Evolutionary conservation across 2,888 invertebrate genomes (phyloP).

Genomic region (Eledona agricola): DNA sequence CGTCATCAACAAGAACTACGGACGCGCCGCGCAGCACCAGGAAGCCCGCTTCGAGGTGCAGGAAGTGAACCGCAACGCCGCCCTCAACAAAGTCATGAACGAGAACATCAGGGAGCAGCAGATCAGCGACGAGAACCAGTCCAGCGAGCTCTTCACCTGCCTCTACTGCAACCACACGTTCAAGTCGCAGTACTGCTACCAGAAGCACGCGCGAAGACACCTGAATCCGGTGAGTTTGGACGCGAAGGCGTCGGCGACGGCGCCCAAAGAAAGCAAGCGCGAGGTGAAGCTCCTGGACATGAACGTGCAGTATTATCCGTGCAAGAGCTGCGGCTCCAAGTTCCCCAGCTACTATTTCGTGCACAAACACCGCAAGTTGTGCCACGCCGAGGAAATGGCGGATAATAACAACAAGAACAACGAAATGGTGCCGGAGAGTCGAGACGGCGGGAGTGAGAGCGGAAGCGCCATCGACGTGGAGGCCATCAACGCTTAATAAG

Average conservation of each 20-base stretch:
- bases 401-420: slow-evolving; percentile 59
- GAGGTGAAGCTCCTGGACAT: slow-evolving; percentile 76
- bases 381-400: slow-evolving; percentile 75
- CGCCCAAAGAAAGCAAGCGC: slow-evolving; percentile 58
- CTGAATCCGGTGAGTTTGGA: slow-evolving; percentile 69
- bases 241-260: slow-evolving; percentile 45
- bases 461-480: slow-evolving; percentile 54
- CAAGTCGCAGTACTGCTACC: slow-evolving; percentile 86
- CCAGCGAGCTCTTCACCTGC: slow-evolving; percentile 69
- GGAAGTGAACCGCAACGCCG: slow-evolving; percentile 53
- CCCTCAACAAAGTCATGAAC: slow-evolving; percentile 61
- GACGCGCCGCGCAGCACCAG: slow-evolving; percentile 49
- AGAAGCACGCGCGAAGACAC: slow-evolving; percentile 78
- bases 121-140: slow-evolving; percentile 56
- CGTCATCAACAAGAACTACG: slow-evolving; percentile 85
- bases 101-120: slow-evolving; percentile 58
- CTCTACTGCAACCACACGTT: slow-evolving; percentile 82
- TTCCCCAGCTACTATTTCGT: slow-evolving; percentile 95
- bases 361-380: slow-evolving; percentile 88
- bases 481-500: slow-evolving; percentile 45
- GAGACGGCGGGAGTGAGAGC: slow-evolving; percentile 40
- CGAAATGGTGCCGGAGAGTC: slow-evolving; percentile 53
- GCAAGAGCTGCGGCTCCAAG: slow-evolving; percentile 91
- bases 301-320: slow-evolving; percentile 91
- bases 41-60: slow-evolving; percentile 49